Conservation (phyloP, 2,888 invertebrate genomes). For the Stenotaenia linearis region DNA sequence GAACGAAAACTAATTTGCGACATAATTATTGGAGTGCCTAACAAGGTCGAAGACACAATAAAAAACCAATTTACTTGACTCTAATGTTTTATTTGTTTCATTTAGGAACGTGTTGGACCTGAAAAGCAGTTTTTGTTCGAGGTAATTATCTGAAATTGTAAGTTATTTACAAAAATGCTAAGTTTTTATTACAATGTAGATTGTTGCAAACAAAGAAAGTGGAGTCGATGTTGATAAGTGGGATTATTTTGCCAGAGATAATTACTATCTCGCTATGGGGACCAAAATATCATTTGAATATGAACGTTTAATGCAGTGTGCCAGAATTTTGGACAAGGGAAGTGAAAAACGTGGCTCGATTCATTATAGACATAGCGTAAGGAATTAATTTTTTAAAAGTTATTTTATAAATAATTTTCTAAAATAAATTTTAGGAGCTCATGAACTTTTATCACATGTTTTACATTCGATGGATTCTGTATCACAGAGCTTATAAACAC, state of each 20-base stretch:
- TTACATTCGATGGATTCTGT: constrained; percentile 49
- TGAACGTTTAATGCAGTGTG: constrained; percentile 48
- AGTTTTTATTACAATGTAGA: constrained; percentile 44
- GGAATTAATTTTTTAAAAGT: neutral
- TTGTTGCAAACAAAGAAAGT: constrained; percentile 56
- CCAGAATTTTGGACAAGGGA: too few relatives aligned
- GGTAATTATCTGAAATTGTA: neutral
- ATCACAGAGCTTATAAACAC: constrained; percentile 53
- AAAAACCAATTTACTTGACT: neutral
- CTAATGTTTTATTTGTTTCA: neutral
- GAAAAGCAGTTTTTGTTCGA: neutral
- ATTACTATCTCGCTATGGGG: constrained; percentile 47
- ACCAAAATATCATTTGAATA: constrained; percentile 51
- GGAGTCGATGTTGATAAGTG: constrained; percentile 63
- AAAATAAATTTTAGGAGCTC: constrained; percentile 43
- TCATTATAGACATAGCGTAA: constrained; percentile 39
- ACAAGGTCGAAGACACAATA: too few relatives aligned
- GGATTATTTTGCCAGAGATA: constrained; percentile 61
- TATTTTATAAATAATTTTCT: neutral
- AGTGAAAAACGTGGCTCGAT: constrained; percentile 41
- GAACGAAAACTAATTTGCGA: constrained; percentile 51
- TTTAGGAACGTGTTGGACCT: too few relatives aligned
- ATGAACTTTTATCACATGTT: constrained; percentile 52
- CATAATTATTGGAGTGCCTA: constrained; percentile 45
- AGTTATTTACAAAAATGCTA: neutral